A percentile compares a stretch with the other conserved stretches of the same genome.
phyloP scores from a whole-genome alignment of 2,113 vertebrate species.

The Pogonocichla stellata region DNA sequence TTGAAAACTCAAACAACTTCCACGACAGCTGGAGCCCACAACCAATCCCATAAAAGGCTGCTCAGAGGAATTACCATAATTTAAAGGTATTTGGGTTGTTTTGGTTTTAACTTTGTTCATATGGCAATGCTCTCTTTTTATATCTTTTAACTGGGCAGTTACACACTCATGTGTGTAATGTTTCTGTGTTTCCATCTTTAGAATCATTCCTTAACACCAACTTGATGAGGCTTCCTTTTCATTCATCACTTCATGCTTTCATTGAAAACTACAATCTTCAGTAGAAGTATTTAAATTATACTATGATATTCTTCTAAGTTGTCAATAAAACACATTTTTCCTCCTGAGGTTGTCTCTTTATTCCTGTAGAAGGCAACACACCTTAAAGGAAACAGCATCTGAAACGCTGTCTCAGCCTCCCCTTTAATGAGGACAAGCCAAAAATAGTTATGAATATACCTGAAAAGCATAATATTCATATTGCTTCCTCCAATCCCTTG shows the following conservation, averaged over 20 bases:
- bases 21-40: background rate
- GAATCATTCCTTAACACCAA: background rate
- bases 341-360: background rate
- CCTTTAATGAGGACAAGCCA: background rate
- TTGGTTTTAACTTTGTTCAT: background rate
- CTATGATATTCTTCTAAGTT: background rate
- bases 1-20: background rate
- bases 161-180: background rate
- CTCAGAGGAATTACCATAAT: background rate
- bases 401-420: background rate
- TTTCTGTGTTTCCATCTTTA: background rate
- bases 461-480: background rate
- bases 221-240: background rate
- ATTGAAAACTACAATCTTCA: background rate
- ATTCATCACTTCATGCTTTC: background rate
- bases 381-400: background rate
- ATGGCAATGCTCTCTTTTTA: background rate
- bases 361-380: background rate
- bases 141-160: background rate
- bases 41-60: background rate
- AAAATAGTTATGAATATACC: background rate
- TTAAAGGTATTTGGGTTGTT: background rate
- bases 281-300: background rate
- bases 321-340: background rate
- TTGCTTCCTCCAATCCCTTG: background rate